These are phyloP conservation scores for Ahaetulla prasina DNA, from an alignment of 2,113 vertebrate genomes.

Conservation along the genomic window DNA sequence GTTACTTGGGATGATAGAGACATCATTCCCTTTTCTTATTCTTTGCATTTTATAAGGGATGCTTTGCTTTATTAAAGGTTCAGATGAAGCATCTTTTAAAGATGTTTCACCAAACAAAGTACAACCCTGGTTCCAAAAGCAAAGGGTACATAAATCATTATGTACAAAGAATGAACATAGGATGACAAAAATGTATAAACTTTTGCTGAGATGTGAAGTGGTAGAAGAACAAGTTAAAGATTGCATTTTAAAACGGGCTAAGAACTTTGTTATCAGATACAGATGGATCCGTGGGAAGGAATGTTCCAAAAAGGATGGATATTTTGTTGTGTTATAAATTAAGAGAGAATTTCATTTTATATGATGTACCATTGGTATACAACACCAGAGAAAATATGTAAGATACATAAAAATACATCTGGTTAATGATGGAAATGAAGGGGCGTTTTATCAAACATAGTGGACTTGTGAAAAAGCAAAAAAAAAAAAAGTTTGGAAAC, in stretches of 20 bases:
- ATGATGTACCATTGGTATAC: not conserved
- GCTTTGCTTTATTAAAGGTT: not conserved
- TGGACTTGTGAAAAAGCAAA: not conserved
- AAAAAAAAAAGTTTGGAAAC: not conserved
- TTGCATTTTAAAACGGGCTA: not conserved
- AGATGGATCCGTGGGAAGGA: not conserved
- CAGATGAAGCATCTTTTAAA: not conserved
- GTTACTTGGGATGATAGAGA: not conserved
- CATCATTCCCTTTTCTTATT: not conserved
- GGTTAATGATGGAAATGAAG: not conserved
- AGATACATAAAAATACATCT: not conserved
- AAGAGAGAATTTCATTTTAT: not conserved
- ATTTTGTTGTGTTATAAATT: not conserved
- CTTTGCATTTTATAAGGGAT: not conserved
- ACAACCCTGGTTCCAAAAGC: not conserved
- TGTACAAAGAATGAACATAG: not conserved
- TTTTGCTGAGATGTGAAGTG: not conserved
- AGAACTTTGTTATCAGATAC: not conserved
- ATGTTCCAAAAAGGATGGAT: not conserved
- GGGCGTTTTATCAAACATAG: not conserved
- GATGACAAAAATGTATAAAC: not conserved
- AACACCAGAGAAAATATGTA: not conserved
- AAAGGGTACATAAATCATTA: not conserved
- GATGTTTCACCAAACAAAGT: not conserved
- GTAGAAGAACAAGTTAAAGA: not conserved